These are phyloP conservation scores for Caenorhabditis inopinata DNA, from an alignment of 1,140 invertebrate genomes.

Conservation along the genomic window DNA sequence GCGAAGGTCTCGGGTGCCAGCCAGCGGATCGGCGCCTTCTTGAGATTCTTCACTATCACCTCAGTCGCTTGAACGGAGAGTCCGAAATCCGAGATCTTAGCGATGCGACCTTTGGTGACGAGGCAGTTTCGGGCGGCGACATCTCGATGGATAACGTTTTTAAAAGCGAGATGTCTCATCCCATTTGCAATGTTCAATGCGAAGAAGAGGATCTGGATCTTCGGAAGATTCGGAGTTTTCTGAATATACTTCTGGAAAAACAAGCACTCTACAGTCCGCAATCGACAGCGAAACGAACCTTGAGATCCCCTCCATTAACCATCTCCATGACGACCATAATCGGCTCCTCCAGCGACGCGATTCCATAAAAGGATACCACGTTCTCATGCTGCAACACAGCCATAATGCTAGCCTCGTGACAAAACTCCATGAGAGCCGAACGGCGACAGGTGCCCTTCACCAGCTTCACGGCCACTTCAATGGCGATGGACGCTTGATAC, in stretches of 20 bases:
- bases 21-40: slow-evolving; percentile 71
- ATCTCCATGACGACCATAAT: slow-evolving; percentile 68
- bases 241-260: background rate
- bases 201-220: slow-evolving; percentile 67
- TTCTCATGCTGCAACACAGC: background rate
- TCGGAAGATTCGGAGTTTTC: background rate
- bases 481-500: background rate
- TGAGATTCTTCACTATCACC: background rate
- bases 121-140: slow-evolving; percentile 51
- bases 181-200: slow-evolving; percentile 87
- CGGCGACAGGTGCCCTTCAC: background rate
- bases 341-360: slow-evolving; percentile 68
- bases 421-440: background rate
- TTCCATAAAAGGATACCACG: background rate
- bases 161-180: slow-evolving; percentile 92
- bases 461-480: background rate
- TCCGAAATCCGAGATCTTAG: slow-evolving; percentile 56
- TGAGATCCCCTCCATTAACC: slow-evolving; percentile 39
- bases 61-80: slow-evolving; percentile 34
- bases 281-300: background rate
- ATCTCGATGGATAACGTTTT: slow-evolving; percentile 38
- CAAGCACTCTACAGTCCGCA: background rate
- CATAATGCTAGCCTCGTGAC: background rate
- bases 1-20: slow-evolving; percentile 96
- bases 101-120: slow-evolving; percentile 22